These are phyloP conservation scores for Agapornis roseicollis DNA, from an alignment of 2,113 vertebrate species.

Conservation along the genomic window DNA sequence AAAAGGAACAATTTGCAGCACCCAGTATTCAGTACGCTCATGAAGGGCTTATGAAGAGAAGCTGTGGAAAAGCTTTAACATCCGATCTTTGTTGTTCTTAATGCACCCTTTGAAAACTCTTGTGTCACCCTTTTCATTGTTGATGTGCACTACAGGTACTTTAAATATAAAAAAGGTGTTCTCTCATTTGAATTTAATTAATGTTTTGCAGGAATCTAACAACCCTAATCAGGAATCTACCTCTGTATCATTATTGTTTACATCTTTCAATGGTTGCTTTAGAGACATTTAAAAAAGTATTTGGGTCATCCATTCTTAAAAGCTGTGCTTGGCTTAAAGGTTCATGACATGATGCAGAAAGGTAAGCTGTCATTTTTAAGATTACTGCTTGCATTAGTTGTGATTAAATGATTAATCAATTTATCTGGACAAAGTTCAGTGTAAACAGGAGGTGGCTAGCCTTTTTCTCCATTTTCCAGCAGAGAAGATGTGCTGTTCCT, in stretches of 20 bases:
- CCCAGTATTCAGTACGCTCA: background rate
- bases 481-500: background rate
- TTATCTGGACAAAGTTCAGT: background rate
- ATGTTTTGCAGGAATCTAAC: background rate
- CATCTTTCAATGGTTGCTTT: background rate
- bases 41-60: background rate
- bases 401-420: slow-evolving; percentile 5
- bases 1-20: background rate
- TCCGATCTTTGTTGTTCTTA: background rate
- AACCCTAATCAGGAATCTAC: background rate
- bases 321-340: background rate
- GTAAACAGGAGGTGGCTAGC: background rate
- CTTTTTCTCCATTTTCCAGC: background rate
- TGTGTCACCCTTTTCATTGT: background rate
- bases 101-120: background rate
- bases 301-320: background rate
- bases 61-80: background rate
- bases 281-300: background rate
- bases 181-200: background rate
- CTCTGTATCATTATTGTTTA: background rate
- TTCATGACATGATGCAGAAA: background rate
- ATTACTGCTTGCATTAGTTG: background rate
- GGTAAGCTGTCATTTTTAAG: background rate
- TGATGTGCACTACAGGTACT: background rate
- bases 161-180: background rate